Evolutionary conservation across 2,888 invertebrate species (phyloP).

Genomic region (Mimachlamys varia): DNA sequence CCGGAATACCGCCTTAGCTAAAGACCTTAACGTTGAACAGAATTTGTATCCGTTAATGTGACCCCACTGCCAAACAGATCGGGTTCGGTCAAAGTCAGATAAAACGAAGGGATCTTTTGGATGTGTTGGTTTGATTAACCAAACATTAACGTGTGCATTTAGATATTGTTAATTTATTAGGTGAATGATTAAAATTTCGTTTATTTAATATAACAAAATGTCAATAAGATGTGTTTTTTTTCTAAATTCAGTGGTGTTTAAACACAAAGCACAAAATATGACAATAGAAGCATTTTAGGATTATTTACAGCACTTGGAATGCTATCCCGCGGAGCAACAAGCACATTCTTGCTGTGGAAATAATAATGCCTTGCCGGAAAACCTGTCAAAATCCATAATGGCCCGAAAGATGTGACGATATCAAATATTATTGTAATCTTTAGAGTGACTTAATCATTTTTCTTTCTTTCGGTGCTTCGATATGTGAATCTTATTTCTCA

Average conservation of each 20-base stretch:
- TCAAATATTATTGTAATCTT: neutral
- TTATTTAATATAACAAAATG: no score
- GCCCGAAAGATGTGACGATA: neutral
- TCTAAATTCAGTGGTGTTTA: no score
- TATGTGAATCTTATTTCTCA: no score
- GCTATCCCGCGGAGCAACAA: neutral
- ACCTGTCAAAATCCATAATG: neutral
- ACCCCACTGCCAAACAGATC: neutral
- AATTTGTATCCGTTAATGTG: neutral
- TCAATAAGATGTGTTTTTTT: no score
- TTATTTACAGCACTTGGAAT: neutral
- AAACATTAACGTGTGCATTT: neutral
- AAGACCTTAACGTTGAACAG: neutral
- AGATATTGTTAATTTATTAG: neutral
- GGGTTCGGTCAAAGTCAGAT: neutral
- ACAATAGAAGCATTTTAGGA: neutral
- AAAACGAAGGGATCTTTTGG: neutral
- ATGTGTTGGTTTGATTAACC: neutral
- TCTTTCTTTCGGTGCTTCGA: no score
- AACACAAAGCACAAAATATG: no score
- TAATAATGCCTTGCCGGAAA: neutral
- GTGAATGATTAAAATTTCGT: neutral
- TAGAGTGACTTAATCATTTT: neutral
- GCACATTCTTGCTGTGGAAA: neutral
- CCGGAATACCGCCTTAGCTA: neutral